Evolutionary conservation across 1,140 invertebrate genomes (phyloP), one percentile per base, ranked within the genome.

Genomic region (Diachasma alloeum): DNA sequence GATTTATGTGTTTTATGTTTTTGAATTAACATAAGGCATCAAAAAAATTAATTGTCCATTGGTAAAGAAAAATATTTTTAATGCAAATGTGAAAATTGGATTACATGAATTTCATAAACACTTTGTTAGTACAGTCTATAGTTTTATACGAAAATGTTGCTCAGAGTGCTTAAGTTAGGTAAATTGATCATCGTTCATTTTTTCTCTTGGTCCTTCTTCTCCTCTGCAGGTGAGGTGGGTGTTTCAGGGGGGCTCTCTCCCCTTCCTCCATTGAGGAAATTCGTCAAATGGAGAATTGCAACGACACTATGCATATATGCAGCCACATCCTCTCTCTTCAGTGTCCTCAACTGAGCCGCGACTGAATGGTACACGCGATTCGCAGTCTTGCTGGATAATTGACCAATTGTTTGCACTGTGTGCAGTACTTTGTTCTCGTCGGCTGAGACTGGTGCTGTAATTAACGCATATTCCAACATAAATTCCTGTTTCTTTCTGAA

Each of bases 381-480:
- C 13, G 93, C 93, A n/a, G 93, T 93, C 86, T 94, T 94, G 15
- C 92, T 91, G 70, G 93, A 94, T 74, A 95, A 88, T 48, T 93
- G 90, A n/a, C 93, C 93, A 59, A 94, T 93, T 0, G 93, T 94
- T 88, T 94, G 93, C 24, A 94, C 91, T 0, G 93, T 92, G 85
- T 94, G 93, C 71, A 94, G 81, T 17, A 93, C 93, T 86, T 93
- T 93, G 85, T 94, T 94, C 79, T 91, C 92, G 76, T 90, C 91
- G 48, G 91, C 91, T 48, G 91, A 90, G 79, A 92, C 89, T 79
- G 92, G 91, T 79, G 84, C 92, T 93, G 79, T 36, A 91, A 86
- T 78, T 36, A 80, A 46, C 39, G 70, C 46, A 10, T 36, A 42
- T 19, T 36, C 4, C 4, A 19, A 59, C 17, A 79, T 81, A 72